Evolutionary conservation across 1,140 invertebrate species (phyloP), one percentile per base, ranked within the genome.

Genomic region (Ostrea edulis): DNA sequence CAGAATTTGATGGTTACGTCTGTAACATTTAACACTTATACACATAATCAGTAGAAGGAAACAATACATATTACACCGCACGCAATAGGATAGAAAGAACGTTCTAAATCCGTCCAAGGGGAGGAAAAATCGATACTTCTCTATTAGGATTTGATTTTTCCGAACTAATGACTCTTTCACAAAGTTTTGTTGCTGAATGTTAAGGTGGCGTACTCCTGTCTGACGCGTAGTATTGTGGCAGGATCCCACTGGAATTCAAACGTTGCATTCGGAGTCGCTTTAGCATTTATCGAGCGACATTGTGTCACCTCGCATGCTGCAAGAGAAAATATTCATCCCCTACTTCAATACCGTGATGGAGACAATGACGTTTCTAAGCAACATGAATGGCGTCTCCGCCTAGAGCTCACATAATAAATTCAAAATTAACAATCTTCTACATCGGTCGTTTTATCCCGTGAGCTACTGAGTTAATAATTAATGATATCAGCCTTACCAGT

Each of bases 91-190:
- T 29, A 25, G 68, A 35, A 77, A 29, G 68, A 77, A 77, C 35
- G 58, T 77, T 62, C 55, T 25, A 22, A 77, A 44, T 77, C 68
- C 29, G 14, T 77, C 68, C 68, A 77, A 77, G 29, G 68, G 68
- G 25, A 77, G 4, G 25, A 77, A 77, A 77, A 62, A 77, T 77
- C 68, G 68, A 77, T 77, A 14, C 11, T 35, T 29, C 68, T 77
- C 68, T 77, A 77, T 77, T 77, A 77, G 25, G 68, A 77, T 77
- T 77, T 77, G 68, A 77, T 77, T 77, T 77, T 77, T 77, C 55
- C 22, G 68, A 77, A 77, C 68, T 77, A 77, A 77, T 77, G 68
- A 77, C 68, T 77, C 25, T 77, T 77, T 77, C 68, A 77, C 25
- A 29, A 77, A 77, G 68, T 77, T 77, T 25, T 25, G 68, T 25